phyloP scores from a whole-genome alignment of 2,113 vertebrate genomes.

The Ammodytes dubius region DNA sequence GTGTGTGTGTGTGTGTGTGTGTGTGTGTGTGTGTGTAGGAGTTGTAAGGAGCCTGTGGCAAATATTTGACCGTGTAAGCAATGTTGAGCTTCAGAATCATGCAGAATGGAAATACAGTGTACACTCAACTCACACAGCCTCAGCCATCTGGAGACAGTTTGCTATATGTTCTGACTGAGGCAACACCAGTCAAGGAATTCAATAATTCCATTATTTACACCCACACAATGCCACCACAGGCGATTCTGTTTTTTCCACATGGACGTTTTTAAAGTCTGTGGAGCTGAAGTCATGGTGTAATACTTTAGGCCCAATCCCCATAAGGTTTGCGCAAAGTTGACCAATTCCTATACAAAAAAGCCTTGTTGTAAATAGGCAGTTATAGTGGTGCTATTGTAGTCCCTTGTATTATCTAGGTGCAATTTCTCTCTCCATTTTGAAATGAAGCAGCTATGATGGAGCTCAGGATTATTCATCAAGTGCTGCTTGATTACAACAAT shows the following conservation, averaged over 20 bases:
- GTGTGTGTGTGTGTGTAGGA: neutral
- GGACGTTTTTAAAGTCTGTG: neutral
- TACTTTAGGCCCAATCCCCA: no score
- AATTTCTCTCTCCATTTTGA: no score
- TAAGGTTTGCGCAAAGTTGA: no score
- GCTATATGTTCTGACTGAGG: neutral
- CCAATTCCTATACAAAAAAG: no score
- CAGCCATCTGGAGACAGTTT: constrained; percentile 3
- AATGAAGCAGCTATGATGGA: no score
- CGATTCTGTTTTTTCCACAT: neutral
- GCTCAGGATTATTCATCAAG: no score
- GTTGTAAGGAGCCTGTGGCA: neutral
- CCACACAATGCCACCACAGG: neutral
- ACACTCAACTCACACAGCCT: neutral
- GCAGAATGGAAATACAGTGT: neutral
- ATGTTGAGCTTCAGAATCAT: neutral
- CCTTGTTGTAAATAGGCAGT: no score
- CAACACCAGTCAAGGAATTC: neutral
- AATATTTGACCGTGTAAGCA: neutral
- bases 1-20: neutral
- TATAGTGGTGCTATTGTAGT: no score
- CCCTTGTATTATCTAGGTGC: no score
- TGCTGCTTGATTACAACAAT: no score
- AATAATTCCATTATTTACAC: neutral
- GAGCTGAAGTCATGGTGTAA: neutral